Base-by-base conservation (phyloP, 2,113 vertebrate species). In the Fukomys damarensis region DNA sequence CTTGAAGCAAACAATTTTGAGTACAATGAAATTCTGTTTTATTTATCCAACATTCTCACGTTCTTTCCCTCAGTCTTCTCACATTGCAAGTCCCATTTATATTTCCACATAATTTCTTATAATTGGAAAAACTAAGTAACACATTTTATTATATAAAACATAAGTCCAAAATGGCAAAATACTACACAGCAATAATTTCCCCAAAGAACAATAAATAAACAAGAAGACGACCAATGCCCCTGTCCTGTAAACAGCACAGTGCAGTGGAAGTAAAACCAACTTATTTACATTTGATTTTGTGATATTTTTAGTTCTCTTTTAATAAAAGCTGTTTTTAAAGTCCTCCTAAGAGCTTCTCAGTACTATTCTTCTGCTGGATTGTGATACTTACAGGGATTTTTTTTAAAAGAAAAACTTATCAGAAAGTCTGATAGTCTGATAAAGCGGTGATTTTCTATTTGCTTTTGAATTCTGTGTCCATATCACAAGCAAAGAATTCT, bases 401-500 rank as follows among this genome's bases (percentile, higher is more conserved):
- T 89, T 95, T 96, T 77, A 28, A 30, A 72, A 70, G 35, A 65
- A 92, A 82, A 95, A 72, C 83, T 90, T 95, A 97, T 74, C 68
- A 63, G 89, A 96, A 97, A 92, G 35, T 95, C 96, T 93, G 91
- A 89, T 96, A 94, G 89, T 98, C 97, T 87, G 65, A 32, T 97
- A 98, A 97, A 96, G 92, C 77, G 61, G 85, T 90, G 61, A 96
- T 98, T 98, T 97, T 96, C 97, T 97, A 82, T 93, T 77, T 72
- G 91, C 88, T 93, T 98, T 97, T 97, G 95, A 96, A 97, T 97
- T 80, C 59, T 97, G 95, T 97, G 98, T 96, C 94, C 96, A 97
- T 63, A 1, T 97, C 92, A 87, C 81, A 94, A 94, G 96, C 96
- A 95, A 96, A 97, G 95, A 97, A 96, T 97, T 97, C 96, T 97